Evolutionary conservation across 1,140 invertebrate species (phyloP), one percentile per base, ranked within the genome.

Genomic region (Oncopodura yosiiana): DNA sequence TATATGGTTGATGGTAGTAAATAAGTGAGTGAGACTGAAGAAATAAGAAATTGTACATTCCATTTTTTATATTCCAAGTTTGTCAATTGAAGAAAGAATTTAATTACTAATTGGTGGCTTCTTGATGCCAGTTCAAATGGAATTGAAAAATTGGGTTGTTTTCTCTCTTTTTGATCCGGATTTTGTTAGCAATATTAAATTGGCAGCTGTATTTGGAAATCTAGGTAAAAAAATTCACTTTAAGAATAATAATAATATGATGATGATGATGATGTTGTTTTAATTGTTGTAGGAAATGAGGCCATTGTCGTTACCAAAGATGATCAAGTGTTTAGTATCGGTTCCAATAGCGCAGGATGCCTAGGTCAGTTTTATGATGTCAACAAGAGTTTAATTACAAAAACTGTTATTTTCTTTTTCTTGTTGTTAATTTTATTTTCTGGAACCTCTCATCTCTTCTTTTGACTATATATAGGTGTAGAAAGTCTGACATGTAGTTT

Each of bases 111-210:
- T n/a, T n/a, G n/a, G n/a, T n/a, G n/a, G n/a, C n/a, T n/a, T n/a
- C n/a, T n/a, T n/a, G n/a, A n/a, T n/a, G n/a, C 30, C 30, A 34
- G 8, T 34, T n/a, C 6, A 44, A 26, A 71, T 72, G 57, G 73
- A 78, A 66, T 68, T 80, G 24, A 75, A 73, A 49, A 78, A 77
- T 50, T 82, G 80, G 80, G 74, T 77, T 3, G 76, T 81, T 21
- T 79, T 81, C 59, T 77, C 74, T 60, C 66, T 81, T 2, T 64
- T 82, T 21, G 73, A 77, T 24, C 66, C 69, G 6, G 73, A 77
- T 29, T 76, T 80, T 58, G 60, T 76, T 1, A 59, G 67, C 2
- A 72, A 71, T 53, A 73, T 81, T 27, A 73, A 75, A 58, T 71
- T 79, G 56, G 74, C 75, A 24, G 73, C 76, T 62, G 78, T 82